phyloP scores from a whole-genome alignment of 1,140 invertebrate genomes.

The Leucophenga varia region DNA sequence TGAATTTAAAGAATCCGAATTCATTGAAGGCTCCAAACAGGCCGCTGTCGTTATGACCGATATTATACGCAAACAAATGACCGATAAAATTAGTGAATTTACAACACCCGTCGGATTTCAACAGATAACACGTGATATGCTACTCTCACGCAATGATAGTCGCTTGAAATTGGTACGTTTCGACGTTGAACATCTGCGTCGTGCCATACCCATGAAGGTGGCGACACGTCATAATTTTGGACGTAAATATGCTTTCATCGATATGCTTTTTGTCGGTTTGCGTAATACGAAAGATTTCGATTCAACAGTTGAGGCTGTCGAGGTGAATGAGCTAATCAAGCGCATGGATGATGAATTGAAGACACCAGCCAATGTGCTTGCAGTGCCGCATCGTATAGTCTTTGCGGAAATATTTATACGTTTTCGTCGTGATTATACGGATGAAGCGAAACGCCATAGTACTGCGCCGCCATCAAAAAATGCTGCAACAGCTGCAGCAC shows the following conservation, averaged over 20 bases:
- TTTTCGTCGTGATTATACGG: constrained; percentile 15
- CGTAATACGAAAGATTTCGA: constrained; percentile 23
- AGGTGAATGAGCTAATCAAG: constrained; percentile 10
- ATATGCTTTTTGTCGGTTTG: constrained; percentile 23
- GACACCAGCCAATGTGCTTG: constrained; percentile 1
- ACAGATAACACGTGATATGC: constrained; percentile 23
- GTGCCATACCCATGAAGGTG: constrained; percentile 22
- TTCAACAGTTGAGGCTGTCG: constrained; percentile 1
- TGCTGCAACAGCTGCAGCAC: no score
- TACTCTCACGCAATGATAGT: constrained; percentile 16
- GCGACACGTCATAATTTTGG: constrained; percentile 10
- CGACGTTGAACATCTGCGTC: constrained; percentile 9
- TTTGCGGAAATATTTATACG: constrained; percentile 26
- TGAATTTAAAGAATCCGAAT: constrained; percentile 12
- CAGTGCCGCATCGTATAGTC: constrained; percentile 13
- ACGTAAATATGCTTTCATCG: constrained; percentile 18
- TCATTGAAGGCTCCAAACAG: constrained; percentile 16
- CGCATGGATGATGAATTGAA: neutral
- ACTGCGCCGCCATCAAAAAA: no score
- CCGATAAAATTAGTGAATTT: constrained; percentile 3
- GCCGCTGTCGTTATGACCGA: constrained; percentile 17
- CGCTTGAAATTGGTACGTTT: constrained; percentile 17
- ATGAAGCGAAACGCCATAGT: no score
- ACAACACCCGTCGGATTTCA: constrained; percentile 22
- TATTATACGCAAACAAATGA: constrained; percentile 14